Conservation (phyloP, 2,113 vertebrate genomes). For the Anoplopoma fimbria region DNA sequence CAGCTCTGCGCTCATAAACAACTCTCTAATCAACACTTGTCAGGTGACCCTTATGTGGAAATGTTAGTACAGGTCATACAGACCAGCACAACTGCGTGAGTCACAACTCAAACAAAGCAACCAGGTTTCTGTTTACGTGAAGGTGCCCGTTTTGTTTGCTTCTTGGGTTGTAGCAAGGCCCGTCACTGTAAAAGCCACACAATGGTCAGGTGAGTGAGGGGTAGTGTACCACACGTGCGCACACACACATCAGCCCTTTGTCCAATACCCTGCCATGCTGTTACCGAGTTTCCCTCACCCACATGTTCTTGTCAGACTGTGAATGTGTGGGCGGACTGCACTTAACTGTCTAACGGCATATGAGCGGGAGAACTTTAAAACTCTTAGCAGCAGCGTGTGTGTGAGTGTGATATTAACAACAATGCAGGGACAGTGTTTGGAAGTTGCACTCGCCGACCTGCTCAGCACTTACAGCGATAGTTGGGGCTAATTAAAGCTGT, state of each 20-base stretch:
- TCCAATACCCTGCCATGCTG: background rate
- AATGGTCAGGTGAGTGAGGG: slow-evolving; percentile 42
- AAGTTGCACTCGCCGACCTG: slow-evolving; percentile 57
- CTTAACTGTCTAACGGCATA: slow-evolving; percentile 23
- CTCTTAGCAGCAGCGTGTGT: background rate
- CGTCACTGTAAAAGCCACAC: slow-evolving; percentile 26
- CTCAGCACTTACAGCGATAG: slow-evolving; percentile 52
- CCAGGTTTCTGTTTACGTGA: slow-evolving; percentile 35
- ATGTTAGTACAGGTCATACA: slow-evolving; percentile 25
- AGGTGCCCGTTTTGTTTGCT: slow-evolving; percentile 48
- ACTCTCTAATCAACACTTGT: background rate
- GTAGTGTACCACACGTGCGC: background rate
- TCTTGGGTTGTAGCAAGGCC: slow-evolving; percentile 1
- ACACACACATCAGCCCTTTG: slow-evolving; percentile 22
- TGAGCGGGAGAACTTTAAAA: slow-evolving; percentile 18
- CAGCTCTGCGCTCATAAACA: background rate
- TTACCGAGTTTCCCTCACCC: slow-evolving; percentile 39
- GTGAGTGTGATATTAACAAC: background rate
- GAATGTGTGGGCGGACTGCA: slow-evolving; percentile 12
- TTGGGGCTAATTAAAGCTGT: slow-evolving; percentile 71
- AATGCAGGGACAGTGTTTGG: slow-evolving; percentile 25
- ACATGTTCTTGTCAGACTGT: slow-evolving; percentile 36
- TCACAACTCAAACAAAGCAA: slow-evolving; percentile 64
- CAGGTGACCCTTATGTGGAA: slow-evolving; percentile 23
- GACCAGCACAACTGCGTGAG: slow-evolving; percentile 34